These are phyloP conservation scores for Acronicta alni DNA, from an alignment of 2,888 invertebrate species.

Conservation along the genomic window DNA sequence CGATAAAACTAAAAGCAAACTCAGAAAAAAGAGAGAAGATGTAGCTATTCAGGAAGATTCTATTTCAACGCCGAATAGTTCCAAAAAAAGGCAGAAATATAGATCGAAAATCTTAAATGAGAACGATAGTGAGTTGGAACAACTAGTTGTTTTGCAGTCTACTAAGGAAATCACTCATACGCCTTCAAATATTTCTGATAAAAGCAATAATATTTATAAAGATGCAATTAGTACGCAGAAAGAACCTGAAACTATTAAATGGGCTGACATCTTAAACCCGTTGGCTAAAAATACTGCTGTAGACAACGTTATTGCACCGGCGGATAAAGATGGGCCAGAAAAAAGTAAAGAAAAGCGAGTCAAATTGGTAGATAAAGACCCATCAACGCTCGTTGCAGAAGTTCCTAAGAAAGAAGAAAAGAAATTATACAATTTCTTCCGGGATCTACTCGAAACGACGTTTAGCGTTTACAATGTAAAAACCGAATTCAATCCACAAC, in stretches of 20 bases:
- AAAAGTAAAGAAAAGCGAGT: constrained; percentile 42
- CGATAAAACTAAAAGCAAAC: constrained; percentile 12
- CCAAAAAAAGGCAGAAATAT: constrained; percentile 53
- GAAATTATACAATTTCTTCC: constrained; percentile 74
- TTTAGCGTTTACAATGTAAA: constrained; percentile 68
- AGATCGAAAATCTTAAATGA: constrained; percentile 60
- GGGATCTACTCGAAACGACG: constrained; percentile 73
- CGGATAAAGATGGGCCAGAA: constrained; percentile 14
- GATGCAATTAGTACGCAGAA: neutral
- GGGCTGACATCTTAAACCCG: constrained; percentile 13
- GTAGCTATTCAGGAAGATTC: constrained; percentile 1
- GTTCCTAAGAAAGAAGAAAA: constrained; percentile 57
- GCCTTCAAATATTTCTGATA: constrained; percentile 65
- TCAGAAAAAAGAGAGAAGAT: constrained; percentile 16
- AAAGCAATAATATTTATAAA: neutral
- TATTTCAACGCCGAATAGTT: neutral
- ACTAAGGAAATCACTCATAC: constrained; percentile 66
- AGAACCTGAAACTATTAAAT: constrained; percentile 15
- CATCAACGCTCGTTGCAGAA: constrained; percentile 53
- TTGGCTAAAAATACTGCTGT: neutral
- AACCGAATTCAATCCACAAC: constrained; percentile 35
- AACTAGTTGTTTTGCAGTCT: constrained; percentile 65
- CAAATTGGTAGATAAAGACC: constrained; percentile 53
- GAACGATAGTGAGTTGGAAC: constrained; percentile 47
- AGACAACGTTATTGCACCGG: neutral